Evolutionary conservation across 2,888 invertebrate genomes (phyloP), one percentile per base, ranked within the genome.

Genomic region (Coecobrya sp.): DNA sequence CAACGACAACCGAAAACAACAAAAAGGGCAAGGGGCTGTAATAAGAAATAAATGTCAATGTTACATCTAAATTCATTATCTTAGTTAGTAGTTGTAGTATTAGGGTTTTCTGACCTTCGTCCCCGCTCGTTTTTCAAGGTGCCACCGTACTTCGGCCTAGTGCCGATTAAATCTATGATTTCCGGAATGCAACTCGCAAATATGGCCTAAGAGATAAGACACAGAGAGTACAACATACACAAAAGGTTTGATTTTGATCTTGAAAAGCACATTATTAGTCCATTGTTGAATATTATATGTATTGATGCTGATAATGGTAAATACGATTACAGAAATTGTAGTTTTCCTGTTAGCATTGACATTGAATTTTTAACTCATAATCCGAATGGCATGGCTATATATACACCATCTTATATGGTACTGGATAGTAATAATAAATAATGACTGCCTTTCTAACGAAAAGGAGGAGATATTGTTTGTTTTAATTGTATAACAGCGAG

Each of bases 141-240:
- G 97, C 99, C 99, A 97, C 99, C 99, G 97, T 99, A 99, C 97
- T 99, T 99, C 97, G 99, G 99, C 97, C 99, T 98, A 97, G 99
- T 99, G 97, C 99, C 99, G 97, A 99, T 98, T 97, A 99, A 98
- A 97, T 99, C 99, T 97, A 99, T 99, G 97, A 99, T 99, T 98
- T 99, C 99, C 97, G 99, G 99, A 97, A 99, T 99, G 98, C 99
- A 99, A 98, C 99, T 99, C 97, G 99, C 99, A 98, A 99, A 99
- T 98, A 99, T 99, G 97, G 99, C 99, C 99, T 99, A 96, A 91
- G 93, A 91, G 86, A 87, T 81, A 87, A 89, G 88, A 92, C 85
- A 89, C 82, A 89, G 89, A 89, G 89, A 89, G 89, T 90, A 79
- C 76, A 90, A 85, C 84, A 90, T 73, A 90, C 91, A 91, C 86